Base-by-base conservation (phyloP, 2,888 invertebrate species). In the Caenorhabditis japonica region DNA sequence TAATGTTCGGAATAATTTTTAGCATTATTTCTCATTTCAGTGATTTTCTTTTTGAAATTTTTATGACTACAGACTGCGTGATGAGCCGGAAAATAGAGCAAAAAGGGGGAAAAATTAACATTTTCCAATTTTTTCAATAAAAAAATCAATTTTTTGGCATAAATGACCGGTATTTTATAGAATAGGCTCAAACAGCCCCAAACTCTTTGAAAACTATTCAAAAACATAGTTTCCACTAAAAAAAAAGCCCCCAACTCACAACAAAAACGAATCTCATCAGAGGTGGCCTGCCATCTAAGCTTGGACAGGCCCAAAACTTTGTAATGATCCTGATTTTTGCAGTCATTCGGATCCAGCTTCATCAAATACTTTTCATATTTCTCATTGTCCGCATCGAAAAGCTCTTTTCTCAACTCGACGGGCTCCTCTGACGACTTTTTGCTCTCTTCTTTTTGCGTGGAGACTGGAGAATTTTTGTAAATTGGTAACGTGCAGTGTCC, bases 251-350 rank as follows among this genome's bases (percentile, higher is more conserved):
- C 30, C 15, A 53, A 90, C 91, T 93, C 91, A 91, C 96, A 97
- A 23, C 96, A 95, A 86, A 92, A 92, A 88, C 95, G 94, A 75
- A 99, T 94, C 84, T 96, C 93, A 70, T 95, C 94, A 82, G 95
- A 94, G 0, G 93, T 92, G 0, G 97, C 96, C 88, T 92, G 92
- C 88, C 92, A 92, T 69, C 99, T 91, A 53, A 93, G 89, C 75
- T 92, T 92, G 83, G 92, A 92, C 84, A 99, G 91, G 53, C 99
- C 97, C 72, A 99, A 90, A 39, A 77, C 95, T 36, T 93, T 93
- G 89, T 97, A 97, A 89, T 97, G 97, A 89, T 97, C 97, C 90
- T 97, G 96, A 49, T 75, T 80, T 51, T 78, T 80, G 21, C 72
- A 75, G 38, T 80, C 80, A 68, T 76, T 78, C 21, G 77, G 80